Evolutionary conservation across 2,113 vertebrate genomes (phyloP), one percentile per base, ranked within the genome.

Genomic region (Pygoscelis antarcticus): DNA sequence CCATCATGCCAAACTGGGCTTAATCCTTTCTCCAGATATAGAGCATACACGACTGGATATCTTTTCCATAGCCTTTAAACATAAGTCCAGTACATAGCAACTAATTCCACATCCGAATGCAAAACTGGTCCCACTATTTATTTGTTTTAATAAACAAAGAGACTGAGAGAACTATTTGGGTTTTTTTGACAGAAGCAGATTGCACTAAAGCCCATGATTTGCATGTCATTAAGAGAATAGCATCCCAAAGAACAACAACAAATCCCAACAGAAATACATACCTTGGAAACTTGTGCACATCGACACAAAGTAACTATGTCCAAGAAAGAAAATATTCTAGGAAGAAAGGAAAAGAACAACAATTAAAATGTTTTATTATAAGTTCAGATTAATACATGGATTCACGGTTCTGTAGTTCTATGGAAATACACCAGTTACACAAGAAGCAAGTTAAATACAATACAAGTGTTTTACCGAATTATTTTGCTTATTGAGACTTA

Each of bases 211-310:
- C 13, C 44, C 36, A 70, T 18, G 25, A 65, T 76, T 84, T 88
- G 38, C 30, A 91, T 2, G 4, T 38, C 89, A 58, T 81, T 87
- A 77, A 89, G 13, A 58, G 8, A 91, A 81, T 0, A 51, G 27
- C 14, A 81, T 65, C 57, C 52, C 34, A 87, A 57, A 44, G 16
- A 57, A 82, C 22, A 89, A 70, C 3, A 29, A 66, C 83, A 57
- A 58, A 36, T 5, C 49, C n/a, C n/a, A 42, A 60, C 30, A 95
- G 95, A 79, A 96, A 96, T 55, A 97, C 94, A 29, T 99, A 99
- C 99, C 99, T 99, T 99, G 86, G 99, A 99, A 93, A 99, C 99
- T 97, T 99, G 99, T 87, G 99, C 99, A 97, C 99, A 99, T 93
- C 99, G 98, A 97, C 99, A 99, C 90, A 99, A 98, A 83, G 99